A percentile compares a stretch with the other conserved stretches of the same genome.
Evolutionary conservation across 2,797 vertebrate genomes (phyloP).

Genomic region (Hippoglossus hippoglossus): DNA sequence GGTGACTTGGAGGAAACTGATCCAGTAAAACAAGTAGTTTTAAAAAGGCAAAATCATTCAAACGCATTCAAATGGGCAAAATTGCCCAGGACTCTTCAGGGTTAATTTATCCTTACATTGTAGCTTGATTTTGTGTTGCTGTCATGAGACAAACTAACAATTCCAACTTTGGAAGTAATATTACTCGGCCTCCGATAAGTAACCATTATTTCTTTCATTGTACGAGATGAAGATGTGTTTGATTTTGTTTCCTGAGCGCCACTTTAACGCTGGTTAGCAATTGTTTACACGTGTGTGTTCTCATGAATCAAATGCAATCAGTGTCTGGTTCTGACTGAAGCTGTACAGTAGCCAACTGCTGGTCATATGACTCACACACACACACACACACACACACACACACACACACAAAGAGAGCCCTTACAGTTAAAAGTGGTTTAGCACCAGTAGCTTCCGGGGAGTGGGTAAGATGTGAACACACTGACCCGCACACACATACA

Average conservation of each 20-base stretch:
- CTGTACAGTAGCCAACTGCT: constrained; percentile 62
- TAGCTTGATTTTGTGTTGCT: too few relatives aligned
- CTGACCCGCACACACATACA: constrained; percentile 22
- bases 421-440: constrained; percentile 22
- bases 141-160: too few relatives aligned
- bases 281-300: constrained; percentile 25
- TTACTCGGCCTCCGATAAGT: too few relatives aligned
- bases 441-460: constrained; percentile 42
- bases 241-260: neutral
- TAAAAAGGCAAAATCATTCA: too few relatives aligned
- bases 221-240: neutral
- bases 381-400: neutral
- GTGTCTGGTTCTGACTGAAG: constrained; percentile 29
- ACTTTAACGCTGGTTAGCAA: neutral
- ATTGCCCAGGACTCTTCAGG: too few relatives aligned
- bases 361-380: constrained; percentile 65
- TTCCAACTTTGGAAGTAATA: too few relatives aligned
- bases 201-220: neutral
- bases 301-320: constrained; percentile 61
- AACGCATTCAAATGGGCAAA: too few relatives aligned
- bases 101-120: too few relatives aligned
- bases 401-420: neutral
- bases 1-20: too few relatives aligned
- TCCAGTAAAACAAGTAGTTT: too few relatives aligned
- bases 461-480: constrained; percentile 43